Conservation (phyloP, 2,797 vertebrate species). For the Tiaroga cobitis region DNA sequence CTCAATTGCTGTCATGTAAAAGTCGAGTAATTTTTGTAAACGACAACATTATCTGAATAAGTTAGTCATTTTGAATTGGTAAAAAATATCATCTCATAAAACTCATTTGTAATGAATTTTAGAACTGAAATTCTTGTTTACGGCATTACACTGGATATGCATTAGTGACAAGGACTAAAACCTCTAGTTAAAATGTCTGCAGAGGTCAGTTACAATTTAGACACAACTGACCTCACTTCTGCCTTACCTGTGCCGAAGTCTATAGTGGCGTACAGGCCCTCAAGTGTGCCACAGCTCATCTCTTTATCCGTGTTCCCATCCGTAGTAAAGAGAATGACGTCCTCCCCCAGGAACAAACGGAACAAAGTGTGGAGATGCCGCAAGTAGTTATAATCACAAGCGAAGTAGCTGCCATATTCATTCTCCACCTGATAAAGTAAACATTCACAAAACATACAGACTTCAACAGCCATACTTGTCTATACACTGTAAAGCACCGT, state of each 20-base stretch:
- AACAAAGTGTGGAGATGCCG: conserved; percentile 84
- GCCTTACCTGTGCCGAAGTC: conserved; percentile 92
- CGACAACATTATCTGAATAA: neutral
- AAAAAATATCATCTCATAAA: neutral
- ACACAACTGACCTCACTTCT: neutral
- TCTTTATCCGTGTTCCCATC: conserved; percentile 82
- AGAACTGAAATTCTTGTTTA: neutral
- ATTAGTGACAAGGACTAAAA: neutral
- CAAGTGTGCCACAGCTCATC: conserved; percentile 87
- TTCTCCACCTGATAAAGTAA: conserved; percentile 88
- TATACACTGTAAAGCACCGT: neutral
- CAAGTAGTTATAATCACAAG: conserved; percentile 90
- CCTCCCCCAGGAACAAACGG: conserved; percentile 81
- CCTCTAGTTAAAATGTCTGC: neutral
- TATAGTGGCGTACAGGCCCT: conserved; percentile 88
- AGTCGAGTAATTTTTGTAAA: neutral
- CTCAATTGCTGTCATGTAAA: neutral
- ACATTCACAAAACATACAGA: conserved; percentile 13
- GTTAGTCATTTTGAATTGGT: neutral
- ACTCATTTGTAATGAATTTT: neutral
- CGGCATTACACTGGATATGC: neutral
- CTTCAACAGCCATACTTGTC: neutral
- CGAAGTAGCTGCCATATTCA: conserved; percentile 93
- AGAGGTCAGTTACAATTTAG: neutral
- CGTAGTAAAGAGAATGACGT: conserved; percentile 91